phyloP scores from a whole-genome alignment of 2,888 invertebrate species.

The Hesperia comma region DNA sequence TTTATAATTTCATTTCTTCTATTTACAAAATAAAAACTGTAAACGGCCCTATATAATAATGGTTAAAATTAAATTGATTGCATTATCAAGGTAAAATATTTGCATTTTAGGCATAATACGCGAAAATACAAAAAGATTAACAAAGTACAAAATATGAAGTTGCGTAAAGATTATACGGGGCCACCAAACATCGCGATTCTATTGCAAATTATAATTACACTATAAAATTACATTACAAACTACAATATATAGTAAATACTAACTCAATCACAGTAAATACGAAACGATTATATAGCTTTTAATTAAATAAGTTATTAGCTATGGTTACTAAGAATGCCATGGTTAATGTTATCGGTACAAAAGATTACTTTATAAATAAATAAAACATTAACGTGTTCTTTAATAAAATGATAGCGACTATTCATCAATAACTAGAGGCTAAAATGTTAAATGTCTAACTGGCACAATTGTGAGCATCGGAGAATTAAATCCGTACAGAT shows the following conservation, averaged over 20 bases:
- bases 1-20: background rate
- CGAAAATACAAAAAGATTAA: background rate
- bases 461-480: conserved; percentile 81
- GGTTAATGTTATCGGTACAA: conserved; percentile 22
- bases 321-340: conserved; percentile 22
- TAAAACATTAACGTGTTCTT: conserved; percentile 10
- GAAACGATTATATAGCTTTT: conserved; percentile 57
- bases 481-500: conserved; percentile 58
- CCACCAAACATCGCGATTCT: conserved; percentile 19
- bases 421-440: conserved; percentile 61
- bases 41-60: conserved; percentile 15
- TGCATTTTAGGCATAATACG: background rate
- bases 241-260: conserved; percentile 50
- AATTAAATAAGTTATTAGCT: conserved; percentile 29
- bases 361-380: conserved; percentile 13
- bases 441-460: conserved; percentile 70
- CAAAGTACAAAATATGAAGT: background rate
- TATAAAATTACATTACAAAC: conserved; percentile 14
- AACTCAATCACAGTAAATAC: conserved; percentile 77
- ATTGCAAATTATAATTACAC: conserved; percentile 9
- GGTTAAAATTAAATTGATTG: background rate
- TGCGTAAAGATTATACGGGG: conserved; percentile 3
- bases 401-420: conserved; percentile 36
- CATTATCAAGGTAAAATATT: background rate
- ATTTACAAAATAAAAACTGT: conserved; percentile 8